These are phyloP conservation scores for Asobara japonica DNA, from an alignment of 1,140 invertebrate genomes.

Conservation along the genomic window DNA sequence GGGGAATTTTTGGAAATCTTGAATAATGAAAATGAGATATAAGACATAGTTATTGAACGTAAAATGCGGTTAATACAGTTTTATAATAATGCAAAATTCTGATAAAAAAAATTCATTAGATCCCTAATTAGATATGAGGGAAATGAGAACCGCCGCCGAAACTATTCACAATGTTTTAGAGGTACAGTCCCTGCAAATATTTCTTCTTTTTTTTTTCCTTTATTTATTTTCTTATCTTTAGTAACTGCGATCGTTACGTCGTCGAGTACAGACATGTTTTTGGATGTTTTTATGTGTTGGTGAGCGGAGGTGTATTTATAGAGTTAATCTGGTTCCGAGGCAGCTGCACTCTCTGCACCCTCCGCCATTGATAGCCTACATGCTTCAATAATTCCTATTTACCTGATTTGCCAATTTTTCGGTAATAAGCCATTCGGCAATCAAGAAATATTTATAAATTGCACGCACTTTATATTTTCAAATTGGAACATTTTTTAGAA, in stretches of 20 bases:
- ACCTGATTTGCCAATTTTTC: not conserved
- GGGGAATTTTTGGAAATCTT: too few species aligned
- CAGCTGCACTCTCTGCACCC: constrained; percentile 54
- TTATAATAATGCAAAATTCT: too few species aligned
- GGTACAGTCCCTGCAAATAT: constrained; percentile 48
- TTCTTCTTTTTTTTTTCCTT: constrained; percentile 16
- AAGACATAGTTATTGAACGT: too few species aligned
- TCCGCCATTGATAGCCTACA: constrained; percentile 48
- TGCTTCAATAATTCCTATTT: constrained; percentile 7
- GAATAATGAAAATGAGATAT: too few species aligned
- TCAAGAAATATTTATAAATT: not conserved
- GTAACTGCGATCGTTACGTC: constrained; percentile 6
- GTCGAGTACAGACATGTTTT: constrained; percentile 5
- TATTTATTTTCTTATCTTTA: constrained; percentile 5
- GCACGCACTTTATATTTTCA: too few species aligned
- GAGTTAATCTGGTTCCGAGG: constrained; percentile 61
- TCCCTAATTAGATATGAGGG: not conserved
- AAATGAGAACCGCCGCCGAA: constrained; percentile 57
- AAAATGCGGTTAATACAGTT: too few species aligned
- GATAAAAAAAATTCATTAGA: not conserved
- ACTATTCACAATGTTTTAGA: constrained; percentile 64
- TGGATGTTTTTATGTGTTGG: constrained; percentile 10
- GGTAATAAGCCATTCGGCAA: not conserved
- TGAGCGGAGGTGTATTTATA: constrained; percentile 56
- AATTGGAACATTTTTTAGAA: too few species aligned